A percentile compares a stretch with the other conserved stretches of the same genome.
Evolutionary conservation across 1,140 invertebrate species (phyloP).

Genomic region (Aphelenchoides besseyi): DNA sequence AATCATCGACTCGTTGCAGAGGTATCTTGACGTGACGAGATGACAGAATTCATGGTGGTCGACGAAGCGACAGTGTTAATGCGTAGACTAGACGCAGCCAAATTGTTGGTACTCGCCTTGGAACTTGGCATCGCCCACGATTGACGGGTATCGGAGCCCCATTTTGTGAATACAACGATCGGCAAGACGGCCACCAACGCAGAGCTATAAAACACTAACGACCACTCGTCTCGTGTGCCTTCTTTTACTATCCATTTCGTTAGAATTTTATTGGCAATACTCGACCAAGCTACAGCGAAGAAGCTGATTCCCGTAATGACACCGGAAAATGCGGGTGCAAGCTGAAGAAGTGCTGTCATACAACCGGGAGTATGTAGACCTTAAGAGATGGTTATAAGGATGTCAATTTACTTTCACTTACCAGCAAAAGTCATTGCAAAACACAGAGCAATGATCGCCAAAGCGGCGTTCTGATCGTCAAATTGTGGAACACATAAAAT

Average conservation of each 20-base stretch:
- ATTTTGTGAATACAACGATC: constrained; percentile 49
- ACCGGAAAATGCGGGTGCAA: constrained; percentile 59
- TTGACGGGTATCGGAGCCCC: constrained; percentile 52
- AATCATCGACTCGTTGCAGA: too few relatives aligned
- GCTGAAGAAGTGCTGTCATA: constrained; percentile 58
- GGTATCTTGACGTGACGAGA: too few relatives aligned
- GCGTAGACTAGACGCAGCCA: neutral
- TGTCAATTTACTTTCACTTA: constrained; percentile 20
- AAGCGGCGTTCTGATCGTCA: constrained; percentile 25
- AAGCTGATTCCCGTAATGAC: constrained; percentile 59
- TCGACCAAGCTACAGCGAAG: constrained; percentile 53
- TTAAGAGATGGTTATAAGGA: constrained; percentile 30
- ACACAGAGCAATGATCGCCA: constrained; percentile 51
- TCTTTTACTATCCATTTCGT: constrained; percentile 34
- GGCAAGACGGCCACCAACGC: constrained; percentile 50
- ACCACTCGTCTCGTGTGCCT: constrained; percentile 45
- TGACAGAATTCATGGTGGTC: too few relatives aligned
- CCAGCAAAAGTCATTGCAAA: constrained; percentile 60
- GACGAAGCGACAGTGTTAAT: too few relatives aligned
- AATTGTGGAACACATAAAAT: constrained; percentile 52
- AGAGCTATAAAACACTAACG: constrained; percentile 48
- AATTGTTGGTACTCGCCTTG: neutral
- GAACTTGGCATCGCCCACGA: constrained; percentile 42
- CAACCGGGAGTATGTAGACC: constrained; percentile 61
- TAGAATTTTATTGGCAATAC: constrained; percentile 52